Base-by-base conservation (phyloP, 1,140 invertebrate species). In the Drosophila pseudoobscura region DNA sequence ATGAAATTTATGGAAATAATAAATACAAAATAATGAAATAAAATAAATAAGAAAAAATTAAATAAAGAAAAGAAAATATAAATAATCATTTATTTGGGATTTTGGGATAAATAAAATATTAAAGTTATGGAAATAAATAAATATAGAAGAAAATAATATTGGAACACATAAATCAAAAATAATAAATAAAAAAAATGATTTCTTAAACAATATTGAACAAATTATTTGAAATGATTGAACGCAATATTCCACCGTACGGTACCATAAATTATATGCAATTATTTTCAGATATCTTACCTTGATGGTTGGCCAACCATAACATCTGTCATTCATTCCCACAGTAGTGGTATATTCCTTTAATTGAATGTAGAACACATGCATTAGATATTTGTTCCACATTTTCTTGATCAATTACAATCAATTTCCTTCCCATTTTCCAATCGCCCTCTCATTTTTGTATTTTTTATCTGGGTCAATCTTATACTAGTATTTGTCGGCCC, bases 361-460 rank as follows among this genome's bases (percentile, higher is more conserved):
- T 8, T 13, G 35, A 13, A 39, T 39, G 11, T 39, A 13, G 35
- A 4, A 39, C 35, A 39, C 35, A 39, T 39, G 35, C 35, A 11
- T 39, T 39, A 4, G 35, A 39, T 39, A 13, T 13, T 26, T 29
- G 45, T 69, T 20, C 66, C 24, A 70, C 44, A 69, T 69, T 43
- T 69, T 70, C 66, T 29, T 57, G 69, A 70, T 70, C 66, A 69
- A 70, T 70, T 69, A 70, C 35, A 70, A 70, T 70, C 66, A 70
- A 69, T 70, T 69, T 70, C 44, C 24, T 26, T 26, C 35, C 35
- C 35, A 39, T 35, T 69, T 70, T 57, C 64, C 66, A 69, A 69
- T 70, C 66, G 64, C 63, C 63, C 63, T 68, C 74, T 70, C 59
- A 55, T 63, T 70, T 49, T 50, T 57, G 57, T 69, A 31, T 50